Percentiles rank a stretch among this genome's conserved stretches.
phyloP scores from a whole-genome alignment of 2,888 invertebrate genomes.

The Zhengitettix transpicula region DNA sequence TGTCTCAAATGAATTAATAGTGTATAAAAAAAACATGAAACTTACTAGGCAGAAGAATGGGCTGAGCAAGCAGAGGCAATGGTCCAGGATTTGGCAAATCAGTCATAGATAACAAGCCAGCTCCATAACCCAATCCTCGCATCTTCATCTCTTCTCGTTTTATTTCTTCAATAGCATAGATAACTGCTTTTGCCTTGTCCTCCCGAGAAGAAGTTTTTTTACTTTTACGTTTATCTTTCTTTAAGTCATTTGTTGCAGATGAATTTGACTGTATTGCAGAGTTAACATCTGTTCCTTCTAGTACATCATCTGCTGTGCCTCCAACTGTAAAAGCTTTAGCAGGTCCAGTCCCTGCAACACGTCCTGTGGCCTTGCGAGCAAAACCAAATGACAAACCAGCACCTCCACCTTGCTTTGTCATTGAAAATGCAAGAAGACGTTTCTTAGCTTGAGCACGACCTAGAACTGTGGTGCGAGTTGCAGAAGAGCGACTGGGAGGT shows the following conservation, averaged over 20 bases:
- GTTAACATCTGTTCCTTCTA: background rate
- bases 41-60: slow-evolving; percentile 3
- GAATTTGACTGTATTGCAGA: background rate
- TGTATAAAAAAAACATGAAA: background rate
- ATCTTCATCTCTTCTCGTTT: slow-evolving; percentile 11
- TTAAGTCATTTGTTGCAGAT: background rate
- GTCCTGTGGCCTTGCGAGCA: slow-evolving; percentile 6
- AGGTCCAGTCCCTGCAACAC: background rate
- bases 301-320: background rate
- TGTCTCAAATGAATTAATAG: too few relatives aligned
- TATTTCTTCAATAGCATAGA: slow-evolving; percentile 14
- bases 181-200: slow-evolving; percentile 11
- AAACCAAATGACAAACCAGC: slow-evolving; percentile 12
- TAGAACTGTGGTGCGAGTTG: slow-evolving; percentile 15
- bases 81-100: slow-evolving; percentile 6
- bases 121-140: slow-evolving; percentile 4
- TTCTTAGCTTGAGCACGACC: slow-evolving; percentile 26
- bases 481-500: background rate
- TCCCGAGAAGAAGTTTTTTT: slow-evolving; percentile 8
- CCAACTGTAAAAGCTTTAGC: background rate
- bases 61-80: slow-evolving; percentile 4
- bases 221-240: slow-evolving; percentile 7
- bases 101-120: slow-evolving; percentile 1
- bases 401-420: slow-evolving; percentile 18
- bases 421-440: slow-evolving; percentile 25